These are phyloP conservation scores for Trinectes maculatus DNA, from an alignment of 2,113 vertebrate species.

Conservation along the genomic window DNA sequence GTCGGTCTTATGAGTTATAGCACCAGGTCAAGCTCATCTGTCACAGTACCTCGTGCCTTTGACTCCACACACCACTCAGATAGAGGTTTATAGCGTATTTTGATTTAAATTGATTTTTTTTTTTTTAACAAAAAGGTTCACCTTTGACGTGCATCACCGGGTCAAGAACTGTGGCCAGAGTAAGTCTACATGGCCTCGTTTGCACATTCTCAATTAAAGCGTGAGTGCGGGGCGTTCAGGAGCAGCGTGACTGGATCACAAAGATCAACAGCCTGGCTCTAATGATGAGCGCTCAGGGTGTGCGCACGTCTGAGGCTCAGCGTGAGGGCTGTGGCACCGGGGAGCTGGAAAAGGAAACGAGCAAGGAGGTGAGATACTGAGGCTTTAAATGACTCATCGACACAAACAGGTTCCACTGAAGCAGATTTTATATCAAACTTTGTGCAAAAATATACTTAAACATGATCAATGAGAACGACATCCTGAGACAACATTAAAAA, in stretches of 20 bases:
- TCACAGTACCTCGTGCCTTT: not conserved
- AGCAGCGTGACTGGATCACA: slow-evolving; percentile 63
- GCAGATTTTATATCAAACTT: not conserved
- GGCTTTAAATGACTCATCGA: slow-evolving; percentile 37
- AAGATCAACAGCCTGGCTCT: slow-evolving; percentile 69
- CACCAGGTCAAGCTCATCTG: not conserved
- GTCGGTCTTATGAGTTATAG: not conserved
- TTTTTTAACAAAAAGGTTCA: slow-evolving; percentile 44
- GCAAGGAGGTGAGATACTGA: slow-evolving; percentile 56
- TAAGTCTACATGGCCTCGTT: slow-evolving; percentile 60
- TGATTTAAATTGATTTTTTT: slow-evolving; percentile 44
- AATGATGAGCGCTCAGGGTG: slow-evolving; percentile 62
- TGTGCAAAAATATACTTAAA: not conserved
- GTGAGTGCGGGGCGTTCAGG: slow-evolving; percentile 47
- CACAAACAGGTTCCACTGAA: not conserved
- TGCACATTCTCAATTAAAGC: slow-evolving; percentile 75
- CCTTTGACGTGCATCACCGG: slow-evolving; percentile 22
- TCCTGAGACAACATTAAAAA: not conserved
- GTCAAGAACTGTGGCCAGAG: slow-evolving; percentile 40
- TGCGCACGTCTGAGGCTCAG: slow-evolving; percentile 32
- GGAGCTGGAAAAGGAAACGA: slow-evolving; percentile 51
- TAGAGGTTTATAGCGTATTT: slow-evolving; percentile 20
- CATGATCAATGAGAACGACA: not conserved
- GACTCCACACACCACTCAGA: slow-evolving; percentile 8
- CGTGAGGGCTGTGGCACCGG: slow-evolving; percentile 37